Conservation (phyloP, 2,113 vertebrate genomes). For the Eurypyga helias region DNA sequence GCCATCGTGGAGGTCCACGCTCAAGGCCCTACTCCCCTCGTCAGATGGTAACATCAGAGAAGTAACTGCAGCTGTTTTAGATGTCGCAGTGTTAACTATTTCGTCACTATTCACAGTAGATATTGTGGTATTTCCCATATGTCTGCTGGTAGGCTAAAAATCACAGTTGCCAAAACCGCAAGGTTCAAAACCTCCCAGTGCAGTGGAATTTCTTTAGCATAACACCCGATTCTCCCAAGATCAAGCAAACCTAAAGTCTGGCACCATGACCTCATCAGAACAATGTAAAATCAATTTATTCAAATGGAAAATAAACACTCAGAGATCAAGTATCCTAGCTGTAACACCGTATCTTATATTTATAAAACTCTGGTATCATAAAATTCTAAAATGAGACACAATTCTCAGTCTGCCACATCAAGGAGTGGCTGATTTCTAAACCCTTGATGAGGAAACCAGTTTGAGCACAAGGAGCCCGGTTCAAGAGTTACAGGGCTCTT, state of each 20-base stretch:
- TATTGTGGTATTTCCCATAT: background rate
- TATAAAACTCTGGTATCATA: background rate
- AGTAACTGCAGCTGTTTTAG: background rate
- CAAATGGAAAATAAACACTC: background rate
- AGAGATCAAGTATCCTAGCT: background rate
- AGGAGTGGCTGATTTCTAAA: background rate
- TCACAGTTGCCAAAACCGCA: background rate
- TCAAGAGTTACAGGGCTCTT: constrained; percentile 14
- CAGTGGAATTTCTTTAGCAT: background rate
- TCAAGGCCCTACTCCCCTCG: background rate
- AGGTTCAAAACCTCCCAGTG: background rate
- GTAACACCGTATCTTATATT: background rate
- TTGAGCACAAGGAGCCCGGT: background rate
- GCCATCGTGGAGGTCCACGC: background rate
- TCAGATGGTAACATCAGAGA: background rate
- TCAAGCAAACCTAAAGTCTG: background rate
- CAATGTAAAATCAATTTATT: constrained; percentile 25
- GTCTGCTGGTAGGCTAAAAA: background rate
- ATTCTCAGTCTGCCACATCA: constrained; percentile 21
- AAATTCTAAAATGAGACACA: background rate
- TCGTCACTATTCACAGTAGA: background rate
- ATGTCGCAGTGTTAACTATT: background rate
- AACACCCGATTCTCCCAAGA: background rate
- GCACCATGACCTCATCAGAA: background rate
- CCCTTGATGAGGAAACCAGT: constrained; percentile 19